phyloP scores from a whole-genome alignment of 2,888 invertebrate species.

The Yponomeuta evonymella region DNA sequence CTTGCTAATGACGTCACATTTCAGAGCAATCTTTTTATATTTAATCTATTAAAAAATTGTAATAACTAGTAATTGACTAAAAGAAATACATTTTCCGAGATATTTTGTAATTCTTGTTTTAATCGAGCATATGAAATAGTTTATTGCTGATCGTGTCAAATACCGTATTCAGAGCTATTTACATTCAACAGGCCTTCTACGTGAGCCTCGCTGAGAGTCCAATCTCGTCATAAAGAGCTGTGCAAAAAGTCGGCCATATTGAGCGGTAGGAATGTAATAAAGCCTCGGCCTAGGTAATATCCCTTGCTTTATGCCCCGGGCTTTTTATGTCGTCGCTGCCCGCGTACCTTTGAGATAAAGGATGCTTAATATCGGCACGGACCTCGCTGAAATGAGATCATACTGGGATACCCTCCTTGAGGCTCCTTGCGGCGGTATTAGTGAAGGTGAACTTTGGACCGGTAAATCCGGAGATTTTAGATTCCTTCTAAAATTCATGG shows the following conservation, averaged over 20 bases:
- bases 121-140: too few relatives aligned
- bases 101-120: too few relatives aligned
- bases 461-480: neutral
- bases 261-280: constrained; percentile 48
- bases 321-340: constrained; percentile 26
- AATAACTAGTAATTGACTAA: too few relatives aligned
- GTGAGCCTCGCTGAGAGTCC: neutral
- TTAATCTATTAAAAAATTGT: too few relatives aligned
- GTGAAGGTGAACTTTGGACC: neutral
- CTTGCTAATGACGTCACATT: too few relatives aligned
- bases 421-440: neutral
- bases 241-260: constrained; percentile 33
- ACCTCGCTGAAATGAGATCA: neutral
- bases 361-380: neutral
- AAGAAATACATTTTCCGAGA: too few relatives aligned
- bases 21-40: too few relatives aligned
- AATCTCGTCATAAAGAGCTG: constrained; percentile 6
- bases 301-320: constrained; percentile 22
- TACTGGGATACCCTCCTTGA: neutral
- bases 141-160: too few relatives aligned
- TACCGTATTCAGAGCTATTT: neutral
- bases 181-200: neutral
- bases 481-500: too few relatives aligned
- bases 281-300: constrained; percentile 41
- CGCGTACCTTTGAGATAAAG: constrained; percentile 24